Evolutionary conservation across 2,888 invertebrate species (phyloP), one percentile per base, ranked within the genome.

Genomic region (Diarsia brunnea): DNA sequence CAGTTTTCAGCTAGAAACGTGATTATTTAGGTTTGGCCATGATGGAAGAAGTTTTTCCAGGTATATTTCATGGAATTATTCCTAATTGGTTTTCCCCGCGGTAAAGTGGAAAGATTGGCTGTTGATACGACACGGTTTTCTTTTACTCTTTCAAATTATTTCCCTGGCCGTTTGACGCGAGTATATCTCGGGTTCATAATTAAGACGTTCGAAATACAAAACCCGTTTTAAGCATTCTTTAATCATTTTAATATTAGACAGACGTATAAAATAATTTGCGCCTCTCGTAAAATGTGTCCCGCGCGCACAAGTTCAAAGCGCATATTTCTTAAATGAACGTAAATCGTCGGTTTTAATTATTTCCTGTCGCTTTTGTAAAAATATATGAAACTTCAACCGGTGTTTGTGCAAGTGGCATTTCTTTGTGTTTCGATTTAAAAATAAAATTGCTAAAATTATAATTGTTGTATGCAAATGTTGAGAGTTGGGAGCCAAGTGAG

Each of bases 281-380:
- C 70, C n/a, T 87, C 85, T 83, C 84, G 65, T 82, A 87, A 87
- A 86, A 79, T 81, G 66, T 87, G 82, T 85, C 77, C 63, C 77
- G 64, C 73, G 69, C 80, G 81, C 74, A 53, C 75, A 79, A 85
- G 83, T 88, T 89, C 89, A 88, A 89, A 88, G 88, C 87, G 76
- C 79, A 82, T 81, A 72, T 81, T 87, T 88, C 70, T 81, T 84
- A 83, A 80, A 83, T 75, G 69, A 86, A 82, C 76, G 86, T 86
- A 89, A 87, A 89, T 87, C 69, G 81, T 78, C 72, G 72, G 73
- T 86, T 88, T 86, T 88, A 88, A 88, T 88, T 88, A 88, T 88
- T 88, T 88, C 88, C 88, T 88, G 88, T 86, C 82, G 82, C 83
- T 77, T 82, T 84, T 81, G 79, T 67, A 79, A 78, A 85, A 80